These are phyloP conservation scores for Subacronicta megacephala DNA, from an alignment of 2,888 invertebrate species.

Conservation along the genomic window DNA sequence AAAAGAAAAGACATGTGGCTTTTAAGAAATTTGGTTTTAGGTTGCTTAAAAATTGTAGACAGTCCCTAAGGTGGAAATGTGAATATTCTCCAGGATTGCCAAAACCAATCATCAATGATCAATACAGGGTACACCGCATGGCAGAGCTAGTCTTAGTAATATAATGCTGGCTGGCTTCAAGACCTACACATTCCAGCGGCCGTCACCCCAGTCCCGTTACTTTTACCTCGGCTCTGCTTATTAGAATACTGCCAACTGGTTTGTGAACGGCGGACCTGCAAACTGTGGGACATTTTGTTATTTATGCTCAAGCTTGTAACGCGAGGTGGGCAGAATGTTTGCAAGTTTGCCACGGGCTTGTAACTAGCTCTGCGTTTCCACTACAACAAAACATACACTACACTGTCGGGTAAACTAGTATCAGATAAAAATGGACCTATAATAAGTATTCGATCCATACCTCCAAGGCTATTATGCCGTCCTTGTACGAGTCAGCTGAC, in stretches of 20 bases:
- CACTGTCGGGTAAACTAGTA: too few species aligned
- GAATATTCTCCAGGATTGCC: too few species aligned
- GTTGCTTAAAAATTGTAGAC: too few species aligned
- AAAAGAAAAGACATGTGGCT: too few species aligned
- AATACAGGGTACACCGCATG: too few species aligned
- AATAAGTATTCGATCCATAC: slow-evolving; percentile 26
- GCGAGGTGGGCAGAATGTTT: slow-evolving; percentile 22
- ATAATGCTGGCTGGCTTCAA: slow-evolving; percentile 17
- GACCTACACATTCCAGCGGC: slow-evolving; percentile 43
- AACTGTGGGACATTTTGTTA: slow-evolving; percentile 34
- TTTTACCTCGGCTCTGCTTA: slow-evolving; percentile 45
- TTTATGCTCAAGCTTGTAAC: slow-evolving; percentile 16
- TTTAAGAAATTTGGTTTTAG: too few species aligned
- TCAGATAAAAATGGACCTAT: neutral
- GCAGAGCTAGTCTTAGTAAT: slow-evolving; percentile 2
- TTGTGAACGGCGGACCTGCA: slow-evolving; percentile 41
- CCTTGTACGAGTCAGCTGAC: slow-evolving; percentile 49
- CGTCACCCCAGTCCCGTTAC: slow-evolving; percentile 51
- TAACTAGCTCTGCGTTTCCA: too few species aligned
- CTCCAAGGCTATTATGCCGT: slow-evolving; percentile 20
- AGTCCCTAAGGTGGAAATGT: too few species aligned
- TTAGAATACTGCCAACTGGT: slow-evolving; percentile 56
- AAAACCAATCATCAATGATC: too few species aligned
- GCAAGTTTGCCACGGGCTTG: neutral
- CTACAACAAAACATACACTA: too few species aligned